Evolutionary conservation across 2,797 vertebrate genomes (phyloP), one percentile per base, ranked within the genome.

Genomic region (Streptopelia turtur): DNA sequence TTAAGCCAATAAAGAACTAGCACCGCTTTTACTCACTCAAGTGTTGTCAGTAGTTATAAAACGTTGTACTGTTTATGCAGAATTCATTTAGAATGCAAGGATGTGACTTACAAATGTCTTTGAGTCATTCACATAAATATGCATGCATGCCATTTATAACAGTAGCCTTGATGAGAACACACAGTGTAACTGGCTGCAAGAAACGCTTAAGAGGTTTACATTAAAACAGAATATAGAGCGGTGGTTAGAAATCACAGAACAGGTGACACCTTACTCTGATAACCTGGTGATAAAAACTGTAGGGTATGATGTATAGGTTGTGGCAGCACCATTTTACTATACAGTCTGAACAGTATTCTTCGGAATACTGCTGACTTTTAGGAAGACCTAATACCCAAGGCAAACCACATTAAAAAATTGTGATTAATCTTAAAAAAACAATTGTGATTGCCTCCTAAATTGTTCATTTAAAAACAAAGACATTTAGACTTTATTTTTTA

Each of bases 81-180:
- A 95, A 97, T 89, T 96, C 96, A 97, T 97, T 97, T 97, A 94
- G 95, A 97, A 98, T 96, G 96, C 96, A 97, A 92, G 97, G 97
- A 98, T 97, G 94, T 98, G 98, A 98, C 98, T 98, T 98, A 94
- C 97, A 98, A 98, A 98, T 90, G 97, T 95, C 98, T 98, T 98
- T 98, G 98, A 97, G 96, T 98, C 97, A 93, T 97, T 97, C 96
- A 97, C 97, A 98, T 98, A 98, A 98, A 98, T 98, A 98, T 98
- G 97, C 97, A 98, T 98, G 97, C 71, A 89, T 93, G 94, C 95
- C 98, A 97, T 98, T 97, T 98, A 98, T 98, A 98, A 98, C 96
- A 97, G 97, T 97, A 98, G 98, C 98, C 98, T 98, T 98, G 98
- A 98, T 98, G 97, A 98, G 97, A 98, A 98, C 97, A 97, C 97